Evolutionary conservation across 92 coral and sea anemone species (phyloP), one percentile per base, ranked within the genome.

Genomic region (Pocillopora grandis): DNA sequence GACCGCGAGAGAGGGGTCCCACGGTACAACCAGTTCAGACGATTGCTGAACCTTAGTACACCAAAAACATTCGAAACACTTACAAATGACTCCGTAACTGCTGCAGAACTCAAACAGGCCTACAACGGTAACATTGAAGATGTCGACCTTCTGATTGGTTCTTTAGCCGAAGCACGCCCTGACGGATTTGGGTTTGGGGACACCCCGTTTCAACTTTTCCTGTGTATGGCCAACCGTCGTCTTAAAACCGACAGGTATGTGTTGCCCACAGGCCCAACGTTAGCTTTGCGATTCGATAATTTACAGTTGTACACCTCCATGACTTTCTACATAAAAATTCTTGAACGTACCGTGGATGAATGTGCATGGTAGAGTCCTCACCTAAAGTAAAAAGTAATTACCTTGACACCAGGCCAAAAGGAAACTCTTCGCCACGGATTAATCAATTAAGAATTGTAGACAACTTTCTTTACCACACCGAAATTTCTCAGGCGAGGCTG

Each of bases 1-100:
- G 98, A 94, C 66, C 95, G 98, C 16, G 98, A 94, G 74, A 86
- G 98, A 60, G 98, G 98, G 1, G 75, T 94, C 69, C 95, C 98
- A 37, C 79, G 98, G n/a, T 94, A 94, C 86, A 94, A 94, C 89
- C 92, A 89, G 63, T 94, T 91, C 89, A 92, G 98, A 23, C 77
- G 88, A 19, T 88, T 89, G 21, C 72, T 94, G 58, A 69, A 73
- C 27, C 79, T 94, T 35, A 58, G 67, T 68, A 80, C 92, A 21
- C 89, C 87, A 36, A 36, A 31, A 1, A 76, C 88, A 11, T 94
- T 94, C 72, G 77, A 81, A 19, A 81, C 91, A n/a, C 88, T 94
- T 10, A 90, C 88, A 56, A 90, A 89, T 73, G 82, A 88, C 52
- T 87, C 93, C 0, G 89, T 62, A 23, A 81, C 86, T 27, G 95